phyloP scores from a whole-genome alignment of 92 coral and sea anemone genomes.

The Siderastrea siderea region DNA sequence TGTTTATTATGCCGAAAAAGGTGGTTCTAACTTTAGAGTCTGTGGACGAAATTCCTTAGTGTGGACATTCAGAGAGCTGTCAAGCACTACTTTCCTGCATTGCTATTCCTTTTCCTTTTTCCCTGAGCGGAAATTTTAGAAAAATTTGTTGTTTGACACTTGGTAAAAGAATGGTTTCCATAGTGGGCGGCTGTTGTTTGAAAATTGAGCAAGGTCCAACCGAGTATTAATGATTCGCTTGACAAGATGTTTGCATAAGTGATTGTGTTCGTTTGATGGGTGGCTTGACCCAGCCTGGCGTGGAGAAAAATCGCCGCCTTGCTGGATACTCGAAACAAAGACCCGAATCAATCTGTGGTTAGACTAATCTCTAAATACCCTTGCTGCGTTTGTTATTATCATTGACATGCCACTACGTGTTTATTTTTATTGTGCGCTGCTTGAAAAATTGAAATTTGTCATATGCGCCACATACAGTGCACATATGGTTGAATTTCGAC shows the following conservation, averaged over 20 bases:
- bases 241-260: constrained; percentile 56
- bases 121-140: background rate
- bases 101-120: background rate
- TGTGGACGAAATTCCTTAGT: background rate
- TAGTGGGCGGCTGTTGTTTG: constrained; percentile 49
- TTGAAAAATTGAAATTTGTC: background rate
- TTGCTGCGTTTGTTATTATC: background rate
- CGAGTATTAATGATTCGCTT: constrained; percentile 30
- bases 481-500: constrained; percentile 1
- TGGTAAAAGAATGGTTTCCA: background rate
- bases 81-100: background rate
- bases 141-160: background rate
- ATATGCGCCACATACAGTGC: background rate
- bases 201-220: constrained; percentile 45
- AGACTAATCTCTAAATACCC: constrained; percentile 2
- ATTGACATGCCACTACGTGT: background rate
- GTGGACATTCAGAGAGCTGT: background rate
- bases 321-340: constrained; percentile 6
- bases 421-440: constrained; percentile 14
- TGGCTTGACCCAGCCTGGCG: background rate
- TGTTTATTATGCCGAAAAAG: background rate
- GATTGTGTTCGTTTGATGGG: constrained; percentile 31
- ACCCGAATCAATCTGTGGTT: constrained; percentile 14
- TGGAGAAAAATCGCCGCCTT: constrained; percentile 10
- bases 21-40: background rate